These are phyloP conservation scores for Wasmannia auropunctata DNA, from an alignment of 1,140 invertebrate genomes.

Conservation along the genomic window DNA sequence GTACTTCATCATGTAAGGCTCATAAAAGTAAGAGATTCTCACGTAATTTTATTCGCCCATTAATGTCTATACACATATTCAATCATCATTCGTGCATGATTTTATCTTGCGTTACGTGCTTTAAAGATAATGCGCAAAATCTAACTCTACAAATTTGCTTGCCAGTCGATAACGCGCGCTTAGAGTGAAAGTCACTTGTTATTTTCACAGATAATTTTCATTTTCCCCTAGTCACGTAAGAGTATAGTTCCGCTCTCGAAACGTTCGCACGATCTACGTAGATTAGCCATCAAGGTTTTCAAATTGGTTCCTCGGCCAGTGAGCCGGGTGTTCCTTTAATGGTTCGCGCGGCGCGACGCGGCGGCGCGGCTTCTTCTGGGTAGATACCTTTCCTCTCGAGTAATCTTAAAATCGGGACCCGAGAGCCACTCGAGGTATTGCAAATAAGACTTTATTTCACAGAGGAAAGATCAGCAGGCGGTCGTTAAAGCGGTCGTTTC, in stretches of 20 bases:
- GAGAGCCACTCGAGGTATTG: neutral
- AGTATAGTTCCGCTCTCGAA: conserved; percentile 75
- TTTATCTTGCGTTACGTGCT: neutral
- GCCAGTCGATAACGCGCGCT: neutral
- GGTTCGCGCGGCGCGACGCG: conserved; percentile 48
- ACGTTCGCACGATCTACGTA: conserved; percentile 67
- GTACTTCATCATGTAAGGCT: neutral
- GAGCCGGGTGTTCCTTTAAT: conserved; percentile 62
- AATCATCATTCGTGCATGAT: neutral
- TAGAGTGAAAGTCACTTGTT: neutral
- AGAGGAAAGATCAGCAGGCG: conserved; percentile 40
- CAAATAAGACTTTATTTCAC: conserved; percentile 4
- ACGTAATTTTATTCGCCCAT: neutral
- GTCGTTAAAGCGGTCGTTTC: neutral
- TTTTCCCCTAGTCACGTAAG: conserved; percentile 55
- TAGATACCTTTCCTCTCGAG: neutral
- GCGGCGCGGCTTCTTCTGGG: conserved; percentile 14
- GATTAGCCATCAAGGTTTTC: conserved; percentile 61
- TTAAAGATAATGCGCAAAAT: neutral
- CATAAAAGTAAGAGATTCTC: neutral
- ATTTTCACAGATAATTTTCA: conserved; percentile 23
- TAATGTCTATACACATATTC: neutral
- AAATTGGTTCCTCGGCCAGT: conserved; percentile 35
- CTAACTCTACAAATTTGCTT: neutral
- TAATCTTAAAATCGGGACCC: conserved; percentile 11